Conservation (phyloP, 2,797 vertebrate species). For the Falco peregrinus region DNA sequence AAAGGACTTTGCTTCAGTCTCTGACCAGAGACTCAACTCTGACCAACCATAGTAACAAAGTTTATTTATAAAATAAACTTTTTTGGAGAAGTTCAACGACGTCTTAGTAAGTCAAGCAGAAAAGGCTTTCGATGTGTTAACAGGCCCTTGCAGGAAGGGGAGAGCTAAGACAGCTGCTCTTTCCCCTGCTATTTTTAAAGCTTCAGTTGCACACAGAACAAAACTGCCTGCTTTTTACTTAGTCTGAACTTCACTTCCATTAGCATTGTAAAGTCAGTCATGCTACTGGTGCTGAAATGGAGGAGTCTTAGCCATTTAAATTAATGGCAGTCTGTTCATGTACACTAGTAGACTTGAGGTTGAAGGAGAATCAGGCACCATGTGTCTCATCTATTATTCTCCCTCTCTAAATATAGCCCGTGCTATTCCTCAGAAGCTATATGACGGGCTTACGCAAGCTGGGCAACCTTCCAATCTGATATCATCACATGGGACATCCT, state of each 20-base stretch:
- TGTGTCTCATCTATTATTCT: neutral
- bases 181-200: neutral
- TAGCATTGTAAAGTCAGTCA: neutral
- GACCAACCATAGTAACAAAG: neutral
- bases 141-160: neutral
- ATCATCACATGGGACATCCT: slow-evolving; percentile 39
- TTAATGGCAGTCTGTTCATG: neutral
- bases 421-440: neutral
- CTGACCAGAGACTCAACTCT: slow-evolving; percentile 16
- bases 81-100: neutral
- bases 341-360: neutral
- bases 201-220: neutral
- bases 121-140: neutral
- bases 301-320: neutral
- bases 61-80: slow-evolving; percentile 41
- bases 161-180: neutral
- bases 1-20: neutral
- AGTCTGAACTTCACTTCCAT: neutral
- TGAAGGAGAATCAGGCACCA: neutral
- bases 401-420: neutral
- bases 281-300: neutral
- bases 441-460: neutral
- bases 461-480: slow-evolving; percentile 13
- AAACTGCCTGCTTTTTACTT: neutral
- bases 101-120: neutral